Base-by-base conservation (phyloP, 2,797 vertebrate genomes). In the Halcyon smyrnensis region DNA sequence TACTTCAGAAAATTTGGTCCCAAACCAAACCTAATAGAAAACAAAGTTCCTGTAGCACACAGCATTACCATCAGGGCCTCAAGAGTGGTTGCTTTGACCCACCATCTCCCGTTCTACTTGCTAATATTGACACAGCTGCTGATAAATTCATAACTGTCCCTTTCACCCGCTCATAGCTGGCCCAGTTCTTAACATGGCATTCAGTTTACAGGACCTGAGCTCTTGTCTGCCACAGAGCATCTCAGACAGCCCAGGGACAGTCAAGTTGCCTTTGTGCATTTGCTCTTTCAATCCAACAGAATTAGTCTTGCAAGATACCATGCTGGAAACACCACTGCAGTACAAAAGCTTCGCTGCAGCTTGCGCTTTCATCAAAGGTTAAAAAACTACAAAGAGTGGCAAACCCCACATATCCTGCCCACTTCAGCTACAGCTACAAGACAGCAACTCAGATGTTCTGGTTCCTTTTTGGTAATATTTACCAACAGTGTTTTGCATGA, bases 391-490 rank as follows among this genome's bases (percentile, higher is more conserved):
- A 39, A 62, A 8, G 34, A 36, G 46, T 4, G 12, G 53, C 41
- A 73, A 16, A 62, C 0, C 2, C 24, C 30, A 13, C 2, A 0
- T 3, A 0, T 59, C 46, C 67, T 75, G 32, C 53, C 11, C 32
- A 0, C 4, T 76, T 64, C 84, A 89, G 84, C 62, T 50, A 39
- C 1, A 7, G 8, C 56, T 60, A 63, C 59, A 32, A 18, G 4
- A 36, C 41, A 68, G 45, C 39, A 73, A 46, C 60, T 70, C 5
- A 1, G 1, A 51, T 16, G 15, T n/a, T 71, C 65, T 8, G 11
- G 8, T 12, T 74, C 37, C 37, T 80, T 79, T 41, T 37, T 37
- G 20, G 41, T 62, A 43, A 28, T 64, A 18, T 24, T n/a, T 21
- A 23, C 41, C 21, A 24, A 3, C 8, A 23, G 68, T 3, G 27